Evolutionary conservation across 2,797 vertebrate genomes (phyloP), one percentile per base, ranked within the genome.

Genomic region (Hylomyscus alleni): DNA sequence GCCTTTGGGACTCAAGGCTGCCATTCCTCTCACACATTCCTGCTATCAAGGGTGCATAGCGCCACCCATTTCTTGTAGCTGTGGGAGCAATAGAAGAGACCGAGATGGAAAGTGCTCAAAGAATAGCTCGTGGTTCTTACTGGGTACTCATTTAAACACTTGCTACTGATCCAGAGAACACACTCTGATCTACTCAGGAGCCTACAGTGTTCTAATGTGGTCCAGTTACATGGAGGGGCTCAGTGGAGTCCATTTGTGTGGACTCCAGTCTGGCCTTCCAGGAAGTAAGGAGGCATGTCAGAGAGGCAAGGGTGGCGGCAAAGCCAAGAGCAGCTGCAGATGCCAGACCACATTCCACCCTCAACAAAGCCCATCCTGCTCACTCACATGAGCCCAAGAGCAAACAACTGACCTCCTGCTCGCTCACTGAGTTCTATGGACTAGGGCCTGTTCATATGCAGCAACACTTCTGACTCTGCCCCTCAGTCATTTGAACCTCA

Each of bases 61-160:
- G 26, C 52, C 17, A 22, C 26, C 50, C 4, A 29, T 40, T 47
- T 75, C 90, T 34, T 1, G 6, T 3, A 69, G 22, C 81, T 37
- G 2, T 1, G 44, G n/a, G 75, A 58, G 37, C 72, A 77, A 50
- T 31, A 40, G 80, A 40, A 0, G 65, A 69, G 31, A 20, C 7
- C 4, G 0, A 12, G 11, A 1, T 0, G 17, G 24, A 19, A 22
- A 62, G 44, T 9, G 0, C 24, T 26, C 10, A 22, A 13, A 58
- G 37, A 34, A 54, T 31, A 11, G 78, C 31, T 29, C 0, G 1
- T 0, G 29, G 37, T 50, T 52, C 83, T 15, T 8, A 2, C 6
- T 0, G 56, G 56, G 56, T 78, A 67, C 87, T 58, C 78, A 12
- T 3, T 20, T 20, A 11, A 24, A 8, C 0, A 14, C 29, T 0